phyloP scores from a whole-genome alignment of 2,113 vertebrate genomes.

The Phrynosoma platyrhinos region DNA sequence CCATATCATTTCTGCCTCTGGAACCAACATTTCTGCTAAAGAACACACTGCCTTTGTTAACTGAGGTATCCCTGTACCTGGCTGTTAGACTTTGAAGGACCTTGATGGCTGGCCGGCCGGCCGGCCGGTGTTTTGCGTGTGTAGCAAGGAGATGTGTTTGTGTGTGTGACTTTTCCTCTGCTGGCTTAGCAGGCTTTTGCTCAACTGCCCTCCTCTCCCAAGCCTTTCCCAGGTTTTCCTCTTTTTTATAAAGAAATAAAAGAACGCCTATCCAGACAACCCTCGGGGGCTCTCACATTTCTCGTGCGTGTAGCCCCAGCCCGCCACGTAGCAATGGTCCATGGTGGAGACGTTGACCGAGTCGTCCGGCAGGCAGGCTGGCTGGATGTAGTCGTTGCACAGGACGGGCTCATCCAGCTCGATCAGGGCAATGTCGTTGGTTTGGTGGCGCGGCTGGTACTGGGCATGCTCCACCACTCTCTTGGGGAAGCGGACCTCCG shows the following conservation, averaged over 20 bases:
- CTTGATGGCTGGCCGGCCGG: too few relatives aligned
- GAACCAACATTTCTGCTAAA: too few relatives aligned
- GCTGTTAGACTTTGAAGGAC: too few relatives aligned
- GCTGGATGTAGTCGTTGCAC: slow-evolving; percentile 59
- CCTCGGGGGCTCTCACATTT: slow-evolving; percentile 54
- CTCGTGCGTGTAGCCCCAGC: slow-evolving; percentile 45
- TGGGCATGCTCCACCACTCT: slow-evolving; percentile 61
- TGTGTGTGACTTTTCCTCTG: too few relatives aligned
- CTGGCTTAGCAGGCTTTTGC: too few relatives aligned
- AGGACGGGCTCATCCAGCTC: slow-evolving; percentile 59
- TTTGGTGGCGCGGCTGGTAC: slow-evolving; percentile 48
- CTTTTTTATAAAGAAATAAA: too few relatives aligned
- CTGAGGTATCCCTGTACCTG: too few relatives aligned
- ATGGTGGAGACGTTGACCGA: slow-evolving; percentile 36
- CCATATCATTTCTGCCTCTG: too few relatives aligned
- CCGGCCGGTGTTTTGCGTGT: too few relatives aligned
- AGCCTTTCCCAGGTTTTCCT: neutral
- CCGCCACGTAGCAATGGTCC: slow-evolving; percentile 55
- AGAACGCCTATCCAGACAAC: neutral
- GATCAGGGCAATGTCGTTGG: slow-evolving; percentile 71
- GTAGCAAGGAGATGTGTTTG: too few relatives aligned
- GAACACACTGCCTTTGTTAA: too few relatives aligned
- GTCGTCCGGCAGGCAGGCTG: slow-evolving; percentile 62
- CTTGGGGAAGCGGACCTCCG: slow-evolving; percentile 63
- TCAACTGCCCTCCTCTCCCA: neutral